These are phyloP conservation scores for Nymphalis c-album DNA, from an alignment of 2,888 invertebrate genomes.

Conservation along the genomic window DNA sequence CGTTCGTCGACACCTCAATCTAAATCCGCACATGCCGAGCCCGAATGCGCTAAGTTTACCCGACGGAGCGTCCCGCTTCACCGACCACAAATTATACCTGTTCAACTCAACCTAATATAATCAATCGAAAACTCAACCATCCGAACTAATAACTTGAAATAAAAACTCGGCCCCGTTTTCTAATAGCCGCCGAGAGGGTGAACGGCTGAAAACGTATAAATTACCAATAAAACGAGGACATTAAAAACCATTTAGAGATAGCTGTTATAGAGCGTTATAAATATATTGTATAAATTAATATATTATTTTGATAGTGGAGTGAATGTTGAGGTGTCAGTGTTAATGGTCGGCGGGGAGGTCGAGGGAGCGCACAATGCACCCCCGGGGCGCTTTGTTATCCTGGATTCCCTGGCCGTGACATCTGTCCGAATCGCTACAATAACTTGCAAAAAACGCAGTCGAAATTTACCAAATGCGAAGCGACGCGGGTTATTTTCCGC, in stretches of 20 bases:
- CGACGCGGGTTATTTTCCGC: conserved; percentile 62
- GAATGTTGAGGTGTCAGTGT: conserved; percentile 74
- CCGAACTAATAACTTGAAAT: conserved; percentile 49
- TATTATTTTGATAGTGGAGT: conserved; percentile 67
- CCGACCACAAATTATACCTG: conserved; percentile 23
- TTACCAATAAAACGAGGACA: conserved; percentile 76
- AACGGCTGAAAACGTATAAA: conserved; percentile 74
- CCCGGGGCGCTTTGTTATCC: conserved; percentile 75
- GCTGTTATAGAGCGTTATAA: conserved; percentile 71
- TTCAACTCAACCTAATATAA: conserved; percentile 37
- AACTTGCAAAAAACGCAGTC: conserved; percentile 77
- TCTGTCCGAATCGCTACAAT: conserved; percentile 80
- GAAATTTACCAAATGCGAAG: conserved; percentile 69
- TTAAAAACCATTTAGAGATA: conserved; percentile 80
- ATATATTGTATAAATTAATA: conserved; percentile 72
- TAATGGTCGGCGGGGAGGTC: conserved; percentile 72
- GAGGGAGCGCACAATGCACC: conserved; percentile 71
- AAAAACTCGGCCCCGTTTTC: conserved; percentile 59
- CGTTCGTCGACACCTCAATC: conserved; percentile 25
- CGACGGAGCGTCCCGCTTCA: neutral
- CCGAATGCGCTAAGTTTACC: neutral
- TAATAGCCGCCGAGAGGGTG: conserved; percentile 70
- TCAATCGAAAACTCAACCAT: conserved; percentile 45
- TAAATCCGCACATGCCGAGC: conserved; percentile 10
- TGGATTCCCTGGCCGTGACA: conserved; percentile 76